These are phyloP conservation scores for Ptilodon capucinus DNA, from an alignment of 2,888 invertebrate species.

Conservation along the genomic window DNA sequence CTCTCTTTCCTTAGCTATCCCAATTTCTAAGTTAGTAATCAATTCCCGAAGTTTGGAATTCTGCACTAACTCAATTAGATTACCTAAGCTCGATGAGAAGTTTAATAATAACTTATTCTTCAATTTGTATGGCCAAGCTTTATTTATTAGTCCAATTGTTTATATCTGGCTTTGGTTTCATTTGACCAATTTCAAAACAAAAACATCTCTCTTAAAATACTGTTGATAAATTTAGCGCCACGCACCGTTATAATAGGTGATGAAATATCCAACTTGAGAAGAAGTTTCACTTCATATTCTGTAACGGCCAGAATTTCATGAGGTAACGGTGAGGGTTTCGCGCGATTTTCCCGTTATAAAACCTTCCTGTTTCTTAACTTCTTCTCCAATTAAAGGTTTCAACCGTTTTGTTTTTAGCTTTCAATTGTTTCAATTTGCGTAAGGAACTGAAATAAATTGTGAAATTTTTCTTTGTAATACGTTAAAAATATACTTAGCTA, in stretches of 20 bases:
- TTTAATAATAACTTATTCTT: constrained; percentile 52
- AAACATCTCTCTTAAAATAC: not conserved
- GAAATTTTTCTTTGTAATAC: too few species aligned
- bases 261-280: constrained; percentile 17
- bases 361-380: constrained; percentile 31
- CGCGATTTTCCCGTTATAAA: constrained; percentile 32
- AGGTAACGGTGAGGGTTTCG: constrained; percentile 26
- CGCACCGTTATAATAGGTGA: constrained; percentile 15
- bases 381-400: constrained; percentile 14
- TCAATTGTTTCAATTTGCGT: not conserved
- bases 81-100: constrained; percentile 44
- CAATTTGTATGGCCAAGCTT: constrained; percentile 36
- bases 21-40: constrained; percentile 45
- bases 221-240: constrained; percentile 18
- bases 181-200: not conserved
- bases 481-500: too few species aligned
- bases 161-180: constrained; percentile 5
- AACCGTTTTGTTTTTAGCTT: not conserved
- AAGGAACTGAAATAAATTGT: too few species aligned
- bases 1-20: constrained; percentile 20
- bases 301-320: constrained; percentile 34
- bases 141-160: constrained; percentile 48
- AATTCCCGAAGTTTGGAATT: constrained; percentile 48
- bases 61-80: constrained; percentile 49
- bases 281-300: constrained; percentile 26